A percentile compares a stretch with the other conserved stretches of the same genome.
These are phyloP conservation scores for Cataglyphis hispanica DNA, from an alignment of 1,140 invertebrate genomes.

Conservation along the genomic window DNA sequence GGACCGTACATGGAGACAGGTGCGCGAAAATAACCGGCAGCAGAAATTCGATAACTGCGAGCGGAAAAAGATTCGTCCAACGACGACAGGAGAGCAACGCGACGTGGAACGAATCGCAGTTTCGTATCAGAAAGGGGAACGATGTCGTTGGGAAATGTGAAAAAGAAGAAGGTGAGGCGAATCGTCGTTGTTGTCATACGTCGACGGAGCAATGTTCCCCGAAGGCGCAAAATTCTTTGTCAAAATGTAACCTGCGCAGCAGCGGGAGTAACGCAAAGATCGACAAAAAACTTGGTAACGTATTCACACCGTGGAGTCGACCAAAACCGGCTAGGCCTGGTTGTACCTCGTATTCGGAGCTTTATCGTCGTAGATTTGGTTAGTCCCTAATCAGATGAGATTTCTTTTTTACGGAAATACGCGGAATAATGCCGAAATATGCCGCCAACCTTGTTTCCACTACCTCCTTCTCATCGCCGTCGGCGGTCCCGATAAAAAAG, in stretches of 20 bases:
- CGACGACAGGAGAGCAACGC: constrained; percentile 48
- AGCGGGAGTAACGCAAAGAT: constrained; percentile 50
- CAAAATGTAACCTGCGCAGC: constrained; percentile 58
- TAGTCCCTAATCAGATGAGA: constrained; percentile 65
- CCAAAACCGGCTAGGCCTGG: constrained; percentile 51
- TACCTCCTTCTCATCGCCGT: not conserved
- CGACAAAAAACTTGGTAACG: constrained; percentile 73
- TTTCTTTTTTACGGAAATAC: constrained; percentile 39
- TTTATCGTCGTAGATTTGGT: constrained; percentile 72
- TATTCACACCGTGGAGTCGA: constrained; percentile 41
- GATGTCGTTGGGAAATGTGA: not conserved
- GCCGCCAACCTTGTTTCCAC: not conserved
- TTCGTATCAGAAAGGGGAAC: constrained; percentile 57
- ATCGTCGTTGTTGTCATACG: constrained; percentile 22
- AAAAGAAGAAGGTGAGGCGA: not conserved
- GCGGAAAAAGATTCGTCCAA: constrained; percentile 47
- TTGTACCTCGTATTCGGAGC: constrained; percentile 73
- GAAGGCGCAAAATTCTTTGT: constrained; percentile 23
- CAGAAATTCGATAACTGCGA: constrained; percentile 78
- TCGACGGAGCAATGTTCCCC: constrained; percentile 21
- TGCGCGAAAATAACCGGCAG: constrained; percentile 39
- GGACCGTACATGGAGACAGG: constrained; percentile 56
- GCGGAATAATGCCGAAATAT: constrained; percentile 38
- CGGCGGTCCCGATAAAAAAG: constrained; percentile 27
- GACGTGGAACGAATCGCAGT: constrained; percentile 41